Evolutionary conservation across 2,113 vertebrate genomes (phyloP), one percentile per base, ranked within the genome.

Genomic region (Rousettus leschenaultii): DNA sequence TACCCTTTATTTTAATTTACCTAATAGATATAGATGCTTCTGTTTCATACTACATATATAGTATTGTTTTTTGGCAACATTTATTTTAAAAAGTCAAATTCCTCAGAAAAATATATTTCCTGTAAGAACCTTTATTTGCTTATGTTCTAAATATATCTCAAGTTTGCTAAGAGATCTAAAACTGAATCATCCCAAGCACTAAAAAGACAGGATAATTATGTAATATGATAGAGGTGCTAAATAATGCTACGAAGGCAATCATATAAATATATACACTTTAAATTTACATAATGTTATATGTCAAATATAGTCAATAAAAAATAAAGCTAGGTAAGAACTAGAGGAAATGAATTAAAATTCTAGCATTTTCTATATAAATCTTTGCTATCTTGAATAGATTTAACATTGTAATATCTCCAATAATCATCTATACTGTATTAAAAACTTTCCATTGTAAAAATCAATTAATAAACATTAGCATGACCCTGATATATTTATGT

Each of bases 291-390:
- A 40, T 70, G 6, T 79, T 79, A 0, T 26, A 14, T 87, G n/a
- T 79, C 13, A 33, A 80, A 61, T 59, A 51, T 61, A 93, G 13
- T 93, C 53, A 90, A 40, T 68, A 48, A 59, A 79, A 57, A 61
- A 33, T 84, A 53, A 85, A 43, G 5, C 33, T 24, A 35, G 11
- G 53, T 40, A 90, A 90, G 53, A 83, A 53, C 24, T 73, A 65
- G 15, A 66, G 66, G 77, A 55, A 93, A 70, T 18, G 55, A 83
- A 87, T 77, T 83, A 90, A 80, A 68, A 77, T 82, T 83, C 59
- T 77, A 35, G 7, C 77, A 35, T 38, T 83, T 92, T 86, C 79
- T 95, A 43, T 61, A 92, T 79, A 96, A 95, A 87, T 83, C 55
- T 84, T 83, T 84, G 33, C 75, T 87, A 78, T 79, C 75, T 93